Evolutionary conservation across 92 coral and sea anemone species (phyloP).

Genomic region (Galaxea fascicularis): DNA sequence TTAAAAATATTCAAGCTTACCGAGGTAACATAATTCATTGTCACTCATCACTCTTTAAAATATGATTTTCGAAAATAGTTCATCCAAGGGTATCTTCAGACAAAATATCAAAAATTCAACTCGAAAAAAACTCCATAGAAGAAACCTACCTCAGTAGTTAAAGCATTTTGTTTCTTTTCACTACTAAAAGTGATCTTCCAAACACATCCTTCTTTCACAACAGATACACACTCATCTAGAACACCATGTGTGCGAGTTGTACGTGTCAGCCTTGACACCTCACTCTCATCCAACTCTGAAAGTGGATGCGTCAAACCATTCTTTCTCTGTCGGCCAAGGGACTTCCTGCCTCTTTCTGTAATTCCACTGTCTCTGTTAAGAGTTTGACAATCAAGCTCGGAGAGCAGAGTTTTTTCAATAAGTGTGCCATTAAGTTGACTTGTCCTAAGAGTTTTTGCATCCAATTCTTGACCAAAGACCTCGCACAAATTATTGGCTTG

Average conservation of each 20-base stretch:
- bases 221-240: slow-evolving; percentile 71
- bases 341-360: slow-evolving; percentile 25
- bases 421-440: slow-evolving; percentile 58
- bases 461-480: slow-evolving; percentile 27
- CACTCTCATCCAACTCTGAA: slow-evolving; percentile 29
- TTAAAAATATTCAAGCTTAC: no score
- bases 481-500: slow-evolving; percentile 31
- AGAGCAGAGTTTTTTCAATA: slow-evolving; percentile 43
- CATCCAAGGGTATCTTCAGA: no score
- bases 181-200: slow-evolving; percentile 79
- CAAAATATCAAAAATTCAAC: no score
- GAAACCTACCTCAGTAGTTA: slow-evolving; percentile 76
- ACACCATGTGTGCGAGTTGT: slow-evolving; percentile 73
- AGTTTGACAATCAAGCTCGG: slow-evolving; percentile 29
- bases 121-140: no score
- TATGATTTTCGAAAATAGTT: no score
- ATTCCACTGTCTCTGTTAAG: slow-evolving; percentile 32
- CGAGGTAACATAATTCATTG: no score
- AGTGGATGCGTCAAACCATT: slow-evolving; percentile 47
- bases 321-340: slow-evolving; percentile 23
- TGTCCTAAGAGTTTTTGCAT: slow-evolving; percentile 18
- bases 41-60: no score
- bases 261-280: slow-evolving; percentile 45
- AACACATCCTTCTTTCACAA: slow-evolving; percentile 65
- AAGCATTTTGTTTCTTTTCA: slow-evolving; percentile 78